Percentiles rank a stretch among this genome's conserved stretches.
These are phyloP conservation scores for Chinchilla lanigera DNA, from an alignment of 2,113 vertebrate genomes.

Conservation along the genomic window DNA sequence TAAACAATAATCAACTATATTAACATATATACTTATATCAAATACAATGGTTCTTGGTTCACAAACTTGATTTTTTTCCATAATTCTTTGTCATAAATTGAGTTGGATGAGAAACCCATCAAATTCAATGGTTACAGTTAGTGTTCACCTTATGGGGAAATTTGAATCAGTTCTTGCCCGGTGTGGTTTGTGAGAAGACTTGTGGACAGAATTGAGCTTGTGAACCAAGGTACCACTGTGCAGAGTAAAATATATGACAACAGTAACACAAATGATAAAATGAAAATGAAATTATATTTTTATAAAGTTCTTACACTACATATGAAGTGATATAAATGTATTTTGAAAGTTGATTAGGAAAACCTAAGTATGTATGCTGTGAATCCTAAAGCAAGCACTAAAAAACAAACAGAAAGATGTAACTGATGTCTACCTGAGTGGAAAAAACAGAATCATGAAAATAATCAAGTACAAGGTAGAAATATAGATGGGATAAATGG, in stretches of 20 bases:
- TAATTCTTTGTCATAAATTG: background rate
- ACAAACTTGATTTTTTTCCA: background rate
- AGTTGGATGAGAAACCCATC: background rate
- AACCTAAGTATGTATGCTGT: background rate
- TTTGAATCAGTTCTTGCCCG: background rate
- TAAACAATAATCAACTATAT: background rate
- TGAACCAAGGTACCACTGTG: background rate
- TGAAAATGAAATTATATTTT: background rate
- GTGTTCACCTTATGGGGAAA: background rate
- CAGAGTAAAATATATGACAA: background rate
- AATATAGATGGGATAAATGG: background rate
- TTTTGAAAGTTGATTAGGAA: background rate
- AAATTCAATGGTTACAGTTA: background rate
- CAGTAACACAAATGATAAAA: background rate
- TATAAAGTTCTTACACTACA: background rate
- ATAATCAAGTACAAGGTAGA: background rate
- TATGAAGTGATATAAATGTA: background rate
- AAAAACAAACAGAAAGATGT: background rate
- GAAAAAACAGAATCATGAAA: background rate
- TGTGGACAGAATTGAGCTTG: background rate
- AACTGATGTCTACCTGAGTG: background rate
- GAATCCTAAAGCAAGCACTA: background rate
- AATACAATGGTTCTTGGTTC: background rate
- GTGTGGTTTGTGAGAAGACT: background rate
- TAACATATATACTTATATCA: background rate